A percentile compares a stretch with the other conserved stretches of the same genome.
These are phyloP conservation scores for Sphaerodactylus townsendi DNA, from an alignment of 2,113 vertebrate species.

Conservation along the genomic window DNA sequence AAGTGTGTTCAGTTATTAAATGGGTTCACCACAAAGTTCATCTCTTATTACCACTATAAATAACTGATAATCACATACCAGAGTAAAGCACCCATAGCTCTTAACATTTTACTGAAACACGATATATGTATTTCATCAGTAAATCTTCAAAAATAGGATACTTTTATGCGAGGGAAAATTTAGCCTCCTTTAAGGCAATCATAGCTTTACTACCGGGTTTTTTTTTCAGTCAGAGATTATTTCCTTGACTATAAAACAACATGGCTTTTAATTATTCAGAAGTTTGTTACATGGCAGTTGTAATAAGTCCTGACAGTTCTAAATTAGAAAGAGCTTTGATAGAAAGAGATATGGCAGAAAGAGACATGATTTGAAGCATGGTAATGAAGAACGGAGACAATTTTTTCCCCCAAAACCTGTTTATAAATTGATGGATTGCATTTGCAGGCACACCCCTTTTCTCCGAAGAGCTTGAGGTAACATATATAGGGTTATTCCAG, in stretches of 20 bases:
- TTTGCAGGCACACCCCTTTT: neutral
- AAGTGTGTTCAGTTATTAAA: too few relatives aligned
- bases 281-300: neutral
- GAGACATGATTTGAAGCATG: neutral
- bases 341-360: neutral
- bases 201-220: neutral
- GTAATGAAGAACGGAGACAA: neutral
- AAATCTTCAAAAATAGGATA: neutral
- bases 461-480: neutral
- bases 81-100: neutral
- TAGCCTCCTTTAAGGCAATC: neutral
- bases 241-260: neutral
- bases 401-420: neutral
- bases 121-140: neutral
- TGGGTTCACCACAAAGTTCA: too few relatives aligned
- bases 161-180: neutral
- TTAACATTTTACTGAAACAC: neutral
- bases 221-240: neutral
- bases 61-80: neutral
- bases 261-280: slow-evolving; percentile 12
- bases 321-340: neutral
- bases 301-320: neutral
- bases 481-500: neutral
- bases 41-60: too few relatives aligned
- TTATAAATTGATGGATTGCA: neutral